Evolutionary conservation across 53 echinoderm and acorn worm genomes (phyloP).

Genomic region (Zoroaster sp.): DNA sequence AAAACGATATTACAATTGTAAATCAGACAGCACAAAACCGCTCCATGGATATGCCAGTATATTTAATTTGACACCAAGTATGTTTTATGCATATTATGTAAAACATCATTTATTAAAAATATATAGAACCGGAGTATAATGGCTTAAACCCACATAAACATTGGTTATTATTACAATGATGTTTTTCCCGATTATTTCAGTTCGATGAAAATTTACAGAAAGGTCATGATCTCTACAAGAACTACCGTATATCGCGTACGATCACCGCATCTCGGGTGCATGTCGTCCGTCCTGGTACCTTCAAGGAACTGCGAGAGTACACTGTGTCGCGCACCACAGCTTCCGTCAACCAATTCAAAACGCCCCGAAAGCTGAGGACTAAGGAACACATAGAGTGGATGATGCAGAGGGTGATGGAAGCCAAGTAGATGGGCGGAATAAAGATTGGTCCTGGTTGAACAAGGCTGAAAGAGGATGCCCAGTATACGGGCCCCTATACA

Average conservation of each 20-base stretch:
- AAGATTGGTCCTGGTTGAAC: too few species aligned
- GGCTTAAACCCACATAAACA: too few species aligned
- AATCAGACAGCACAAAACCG: too few species aligned
- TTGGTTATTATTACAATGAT: background rate
- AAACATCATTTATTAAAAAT: too few species aligned
- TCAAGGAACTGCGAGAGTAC: constrained; percentile 41
- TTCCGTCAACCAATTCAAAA: constrained; percentile 57
- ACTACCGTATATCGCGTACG: background rate
- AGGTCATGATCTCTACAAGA: background rate
- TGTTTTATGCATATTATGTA: too few species aligned
- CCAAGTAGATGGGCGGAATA: background rate
- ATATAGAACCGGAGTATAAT: too few species aligned
- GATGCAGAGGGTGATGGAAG: constrained; percentile 16
- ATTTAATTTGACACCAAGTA: too few species aligned
- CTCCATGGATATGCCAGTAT: too few species aligned
- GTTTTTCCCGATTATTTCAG: background rate
- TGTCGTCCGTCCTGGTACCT: constrained; percentile 54
- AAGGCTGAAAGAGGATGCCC: too few species aligned
- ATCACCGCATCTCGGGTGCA: constrained; percentile 26
- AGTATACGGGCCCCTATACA: too few species aligned
- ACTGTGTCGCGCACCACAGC: constrained; percentile 11
- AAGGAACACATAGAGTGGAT: background rate
- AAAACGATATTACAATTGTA: too few species aligned
- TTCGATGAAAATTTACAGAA: constrained; percentile 29
- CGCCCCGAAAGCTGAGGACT: constrained; percentile 60